Base-by-base conservation (phyloP, 2,113 vertebrate species). In the Myiopsitta monachus region DNA sequence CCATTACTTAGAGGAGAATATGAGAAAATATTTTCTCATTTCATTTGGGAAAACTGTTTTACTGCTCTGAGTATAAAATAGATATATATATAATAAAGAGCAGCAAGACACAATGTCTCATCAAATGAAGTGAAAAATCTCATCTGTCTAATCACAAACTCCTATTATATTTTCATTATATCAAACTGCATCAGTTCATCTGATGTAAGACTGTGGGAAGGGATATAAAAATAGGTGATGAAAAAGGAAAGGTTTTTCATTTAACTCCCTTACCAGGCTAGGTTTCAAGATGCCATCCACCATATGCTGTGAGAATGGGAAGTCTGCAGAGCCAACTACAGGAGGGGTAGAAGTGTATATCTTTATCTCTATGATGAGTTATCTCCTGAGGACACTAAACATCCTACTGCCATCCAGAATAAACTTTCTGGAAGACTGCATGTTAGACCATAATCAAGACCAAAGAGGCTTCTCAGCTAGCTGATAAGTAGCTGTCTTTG, bases 81-180 rank as follows among this genome's bases (percentile, higher is more conserved):
- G 4, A 66, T 22, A 41, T 39, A 39, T 26, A 38, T 57, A 59
- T 17, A 55, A 27, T 38, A 59, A 83, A 93, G 28, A 83, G 10
- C 44, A 94, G 11, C 9, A 30, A 87, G 68, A 91, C 68, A 92
- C 33, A 70, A 38, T n/a, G 43, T 81, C 64, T 92, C 36, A 64
- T 66, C 64, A 61, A 43, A 4, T 64, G 43, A 68, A 81, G 66
- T 64, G 76, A 93, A 95, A 93, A 81, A 75, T 89, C 66, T 91
- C 41, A 83, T 88, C 78, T 95, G 51, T 68, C 12, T 78, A 75
- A 90, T 90, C 72, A 90, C 69, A 89, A 12, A 23, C 7, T 92
- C 33, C 28, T 87, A 46, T 55, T 78, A 57, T 66, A 86, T 87
- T 93, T 88, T 87, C 69, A 55, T 90, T 90, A 78, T 41, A 62